Conservation (phyloP, 2,797 vertebrate species). For the Onychomys leucogaster region DNA sequence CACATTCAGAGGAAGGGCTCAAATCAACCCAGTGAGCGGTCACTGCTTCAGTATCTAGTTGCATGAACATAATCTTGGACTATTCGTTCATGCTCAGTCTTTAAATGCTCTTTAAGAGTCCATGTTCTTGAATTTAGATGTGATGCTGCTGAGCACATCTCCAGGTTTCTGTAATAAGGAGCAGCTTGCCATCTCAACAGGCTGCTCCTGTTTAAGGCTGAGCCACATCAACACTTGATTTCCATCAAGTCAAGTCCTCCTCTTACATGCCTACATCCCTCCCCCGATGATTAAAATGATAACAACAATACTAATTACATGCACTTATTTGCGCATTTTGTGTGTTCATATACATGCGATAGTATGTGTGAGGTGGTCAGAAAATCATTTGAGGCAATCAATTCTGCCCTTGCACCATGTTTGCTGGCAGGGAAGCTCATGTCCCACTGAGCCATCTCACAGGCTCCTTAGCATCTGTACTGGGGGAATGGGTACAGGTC, state of each 20-base stretch:
- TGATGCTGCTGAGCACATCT: not conserved
- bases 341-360: not conserved
- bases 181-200: not conserved
- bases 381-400: not conserved
- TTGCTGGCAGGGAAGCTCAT: not conserved
- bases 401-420: not conserved
- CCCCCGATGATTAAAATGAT: not conserved
- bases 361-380: not conserved
- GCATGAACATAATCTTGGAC: not conserved
- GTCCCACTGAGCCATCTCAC: not conserved
- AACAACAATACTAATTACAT: not conserved
- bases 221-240: not conserved
- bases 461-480: not conserved
- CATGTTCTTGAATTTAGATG: not conserved
- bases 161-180: not conserved
- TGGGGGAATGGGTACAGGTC: too few relatives aligned
- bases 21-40: not conserved
- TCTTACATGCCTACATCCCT: not conserved
- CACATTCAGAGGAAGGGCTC: not conserved
- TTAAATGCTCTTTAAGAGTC: not conserved
- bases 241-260: not conserved
- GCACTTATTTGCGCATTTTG: not conserved
- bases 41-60: too few relatives aligned
- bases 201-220: not conserved
- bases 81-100: not conserved